Evolutionary conservation across 2,888 invertebrate genomes (phyloP), one percentile per base, ranked within the genome.

Genomic region (Drosophila mimetica): DNA sequence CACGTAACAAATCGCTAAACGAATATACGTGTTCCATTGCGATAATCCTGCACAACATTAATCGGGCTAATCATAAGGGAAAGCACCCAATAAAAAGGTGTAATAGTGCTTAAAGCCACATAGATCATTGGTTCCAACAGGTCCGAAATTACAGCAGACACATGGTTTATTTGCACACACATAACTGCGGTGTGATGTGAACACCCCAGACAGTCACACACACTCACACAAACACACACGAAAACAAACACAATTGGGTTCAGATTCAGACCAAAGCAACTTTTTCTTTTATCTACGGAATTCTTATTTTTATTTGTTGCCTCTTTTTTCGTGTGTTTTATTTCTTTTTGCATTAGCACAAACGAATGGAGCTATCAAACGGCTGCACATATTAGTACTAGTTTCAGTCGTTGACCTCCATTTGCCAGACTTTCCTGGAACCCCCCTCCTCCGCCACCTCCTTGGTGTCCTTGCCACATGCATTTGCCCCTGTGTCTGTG

Each of bases 341-440:
- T 86, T 77, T 67, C 70, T 69, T 83, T 86, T 69, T 73, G 72
- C 66, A 81, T 86, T 84, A 86, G 71, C 76, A 74, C 76, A 84
- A 71, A 72, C 74, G 71, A 54, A 57, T 69, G 52, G 41, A 54
- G 66, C 59, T 69, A 53, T 59, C 47, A 70, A 76, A 57, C 72
- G 50, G 63, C 64, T 59, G 58, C 69, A 71, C 59, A 74, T 74
- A 84, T 89, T 76, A 77, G 76, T 77, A 65, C 79, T 85, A 86
- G 88, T 83, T 86, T 86, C 86, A 86, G 85, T 80, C 90, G 83
- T 88, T 89, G 90, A 89, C 89, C 90, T 89, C 89, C 88, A 89
- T 90, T 90, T 77, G 74, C 65, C 82, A 85, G 87, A 87, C 85
- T 71, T 51, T 52, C 46, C 72, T 48, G 53, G 9, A 9, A 2